Evolutionary conservation across 92 coral and sea anemone genomes (phyloP), one percentile per base, ranked within the genome.

Genomic region (Virgularia gustaviana): DNA sequence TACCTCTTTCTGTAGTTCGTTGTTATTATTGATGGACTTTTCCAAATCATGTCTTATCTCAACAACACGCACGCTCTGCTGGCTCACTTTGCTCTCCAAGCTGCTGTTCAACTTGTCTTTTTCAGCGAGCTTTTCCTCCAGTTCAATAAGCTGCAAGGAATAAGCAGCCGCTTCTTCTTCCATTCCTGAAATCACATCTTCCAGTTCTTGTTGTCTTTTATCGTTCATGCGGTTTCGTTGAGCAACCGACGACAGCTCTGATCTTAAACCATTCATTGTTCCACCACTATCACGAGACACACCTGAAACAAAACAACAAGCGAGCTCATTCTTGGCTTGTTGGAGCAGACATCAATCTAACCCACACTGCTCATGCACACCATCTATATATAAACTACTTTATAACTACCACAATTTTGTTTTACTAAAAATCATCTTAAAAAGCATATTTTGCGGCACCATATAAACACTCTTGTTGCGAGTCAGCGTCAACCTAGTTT

Each of bases 181-280:
- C 74, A 92, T 78, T 64, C 88, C 55, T 2, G 98, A 79, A 12
- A 92, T 82, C 36, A 89, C 80, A 77, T 92, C 90, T 59, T 92
- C 96, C 10, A 92, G 78, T 65, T 92, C 96, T 39, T 89, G 91
- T 39, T 94, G 99, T 47, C 89, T 94, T 41, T 96, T 89, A 73
- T 94, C 99, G 44, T 95, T 95, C 53, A 94, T 94, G 1, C 99
- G 90, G 71, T 95, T 94, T 58, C 96, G 79, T 45, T 94, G 96
- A 8, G 90, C 96, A n/a, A 94, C 87, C 47, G 91, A 91, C 2
- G 96, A 86, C 64, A 94, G 88, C 70, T 94, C 99, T 10, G 96
- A 83, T 54, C 99, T 82, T 38, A 94, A 72, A n/a, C 95, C 96
- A 31, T 87, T 91, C 99, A 94, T 94, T 23, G 87, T 89, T 6